Base-by-base conservation (phyloP, 2,113 vertebrate species). In the Bagarius yarrelli region DNA sequence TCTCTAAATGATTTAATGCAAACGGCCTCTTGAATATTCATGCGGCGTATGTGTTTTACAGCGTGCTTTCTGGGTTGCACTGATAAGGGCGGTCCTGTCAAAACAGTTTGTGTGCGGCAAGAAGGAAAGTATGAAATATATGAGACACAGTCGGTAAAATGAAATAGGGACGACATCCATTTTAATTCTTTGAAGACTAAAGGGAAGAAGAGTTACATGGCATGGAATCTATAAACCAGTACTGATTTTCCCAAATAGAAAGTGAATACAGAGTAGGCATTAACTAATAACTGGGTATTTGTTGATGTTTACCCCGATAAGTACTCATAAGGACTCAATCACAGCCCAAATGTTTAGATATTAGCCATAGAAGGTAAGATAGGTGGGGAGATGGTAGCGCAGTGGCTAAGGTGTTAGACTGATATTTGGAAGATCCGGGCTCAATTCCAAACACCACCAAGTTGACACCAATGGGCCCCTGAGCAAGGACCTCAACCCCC, bases 21-120 rank as follows among this genome's bases (percentile, higher is more conserved):
- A 84, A 84, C 80, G 72, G 72, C 78, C 64, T 70, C 74, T 76
- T 84, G 83, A 84, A 84, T 84, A 84, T 84, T 84, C 83, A 84
- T 84, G 78, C 6, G 44, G 52, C 47, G 78, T 81, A 67, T 74
- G 81, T 77, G 63, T 82, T 82, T 59, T 69, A 82, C 81, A 76
- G 70, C 36, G 76, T 61, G 74, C 71, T 47, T 76, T 71, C 82
- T 83, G 82, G 70, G 78, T 61, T 34, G 78, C 53, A 52, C 78
- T 69, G 82, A 83, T 83, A 83, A 83, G 78, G 57, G 78, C 69
- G 82, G 78, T 80, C 82, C 78, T 83, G 82, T 83, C 82, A 83
- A 69, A 79, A 67, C 71, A 23, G 47, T 52, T 59, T 77, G 16
- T 75, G 52, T 76, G 70, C 14, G 70, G 61, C 70, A 34, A 71